These are phyloP conservation scores for Melitaea cinxia DNA, from an alignment of 1,140 invertebrate genomes.

Conservation along the genomic window DNA sequence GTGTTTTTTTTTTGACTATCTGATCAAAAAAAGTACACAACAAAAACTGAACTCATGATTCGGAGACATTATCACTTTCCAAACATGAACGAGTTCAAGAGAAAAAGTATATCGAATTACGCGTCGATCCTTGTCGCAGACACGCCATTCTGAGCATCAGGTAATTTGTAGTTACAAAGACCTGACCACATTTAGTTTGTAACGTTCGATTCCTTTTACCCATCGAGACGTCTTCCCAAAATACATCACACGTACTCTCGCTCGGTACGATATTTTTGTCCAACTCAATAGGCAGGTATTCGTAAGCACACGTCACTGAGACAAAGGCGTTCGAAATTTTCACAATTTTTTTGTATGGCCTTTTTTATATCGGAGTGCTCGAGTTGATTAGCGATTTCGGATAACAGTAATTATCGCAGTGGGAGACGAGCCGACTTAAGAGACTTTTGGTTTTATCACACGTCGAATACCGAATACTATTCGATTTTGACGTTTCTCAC, in stretches of 20 bases:
- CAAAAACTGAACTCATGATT: neutral
- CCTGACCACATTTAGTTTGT: neutral
- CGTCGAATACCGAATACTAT: neutral
- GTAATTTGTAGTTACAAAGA: constrained; percentile 10
- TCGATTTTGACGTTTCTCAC: neutral
- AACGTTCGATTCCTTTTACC: neutral
- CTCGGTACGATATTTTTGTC: constrained; percentile 51
- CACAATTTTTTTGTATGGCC: constrained; percentile 15
- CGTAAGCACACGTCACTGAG: constrained; percentile 29
- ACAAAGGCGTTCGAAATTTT: constrained; percentile 25
- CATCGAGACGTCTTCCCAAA: too few species aligned
- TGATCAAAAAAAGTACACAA: neutral
- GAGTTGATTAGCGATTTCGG: constrained; percentile 21
- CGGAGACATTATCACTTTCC: neutral
- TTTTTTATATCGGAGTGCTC: constrained; percentile 7
- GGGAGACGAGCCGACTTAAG: constrained; percentile 1
- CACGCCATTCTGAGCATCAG: neutral
- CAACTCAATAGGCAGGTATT: constrained; percentile 38
- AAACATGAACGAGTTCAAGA: neutral
- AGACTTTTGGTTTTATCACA: constrained; percentile 6
- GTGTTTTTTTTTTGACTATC: neutral
- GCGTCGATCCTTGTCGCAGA: neutral
- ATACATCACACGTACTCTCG: neutral
- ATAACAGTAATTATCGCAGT: constrained; percentile 20
- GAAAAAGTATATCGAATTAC: neutral